Evolutionary conservation across 2,888 invertebrate species (phyloP), one percentile per base, ranked within the genome.

Genomic region (Neuroscelio doddi): DNA sequence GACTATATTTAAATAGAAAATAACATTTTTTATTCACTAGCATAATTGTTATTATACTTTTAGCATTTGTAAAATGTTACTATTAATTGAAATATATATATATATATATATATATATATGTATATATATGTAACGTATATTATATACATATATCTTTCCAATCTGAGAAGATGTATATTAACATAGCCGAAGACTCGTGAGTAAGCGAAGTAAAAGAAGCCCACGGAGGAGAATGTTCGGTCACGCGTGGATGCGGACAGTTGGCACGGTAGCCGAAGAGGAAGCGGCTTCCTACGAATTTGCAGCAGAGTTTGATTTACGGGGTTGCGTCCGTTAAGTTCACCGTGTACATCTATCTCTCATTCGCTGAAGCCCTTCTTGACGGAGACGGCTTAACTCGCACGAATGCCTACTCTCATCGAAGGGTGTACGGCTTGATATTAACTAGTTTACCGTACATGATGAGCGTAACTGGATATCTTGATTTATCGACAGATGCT

Each of bases 201-300:
- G 59, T 64, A 68, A 57, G 47, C 56, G 56, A 56, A 61, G 50
- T 44, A 55, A 61, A 55, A 24, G 32, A 64, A 65, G 56, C 64
- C 62, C 64, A 63, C 62, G 80, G 78, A 78, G 79, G 79, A 76
- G 77, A 80, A 77, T 77, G 76, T 79, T 75, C 73, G 77, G 80
- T 82, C 78, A 81, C 80, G 80, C 80, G 80, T 79, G 77, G 79
- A 75, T 79, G 79, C 75, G 68, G 74, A 68, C 73, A 73, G 69
- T 75, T 74, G 71, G 74, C 76, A 74, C 74, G 75, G 75, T 75
- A 76, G 72, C 73, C 66, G 64, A 70, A 63, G 71, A 56, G 59
- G 68, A 66, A 65, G 52, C 64, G 16, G 55, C 67, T 68, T 68
- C 64, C 64, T 68, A 49, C 57, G 58, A 52, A 61, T 69, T 64